These are phyloP conservation scores for Telenomus remus DNA, from an alignment of 1,140 invertebrate species.

Conservation along the genomic window DNA sequence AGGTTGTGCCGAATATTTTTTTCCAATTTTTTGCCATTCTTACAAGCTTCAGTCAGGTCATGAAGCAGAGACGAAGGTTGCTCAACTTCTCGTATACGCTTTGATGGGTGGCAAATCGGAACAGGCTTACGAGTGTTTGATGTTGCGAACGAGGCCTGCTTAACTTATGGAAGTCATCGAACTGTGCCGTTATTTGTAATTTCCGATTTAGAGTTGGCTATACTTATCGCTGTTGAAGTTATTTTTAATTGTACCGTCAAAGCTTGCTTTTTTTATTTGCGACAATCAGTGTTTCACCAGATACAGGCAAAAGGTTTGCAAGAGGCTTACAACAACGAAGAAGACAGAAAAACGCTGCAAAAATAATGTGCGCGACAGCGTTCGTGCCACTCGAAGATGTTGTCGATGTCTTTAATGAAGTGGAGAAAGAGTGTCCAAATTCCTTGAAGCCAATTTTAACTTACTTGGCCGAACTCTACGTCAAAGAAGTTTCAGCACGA, in stretches of 20 bases:
- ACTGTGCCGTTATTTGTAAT: not conserved
- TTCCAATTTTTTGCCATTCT: not conserved
- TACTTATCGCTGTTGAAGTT: not conserved
- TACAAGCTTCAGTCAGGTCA: not conserved
- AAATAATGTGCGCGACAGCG: not conserved
- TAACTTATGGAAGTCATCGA: not conserved
- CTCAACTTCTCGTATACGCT: not conserved
- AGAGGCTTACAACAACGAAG: no score
- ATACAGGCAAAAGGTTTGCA: no score
- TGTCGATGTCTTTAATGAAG: not conserved
- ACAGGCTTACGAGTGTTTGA: not conserved
- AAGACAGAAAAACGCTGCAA: not conserved
- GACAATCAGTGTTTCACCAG: no score
- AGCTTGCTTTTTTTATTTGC: no score
- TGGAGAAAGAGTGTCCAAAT: not conserved
- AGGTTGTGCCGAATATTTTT: not conserved
- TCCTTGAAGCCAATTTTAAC: constrained; percentile 3
- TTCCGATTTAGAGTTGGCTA: not conserved
- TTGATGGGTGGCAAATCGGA: not conserved
- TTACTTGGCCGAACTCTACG: not conserved
- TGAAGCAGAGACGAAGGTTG: not conserved
- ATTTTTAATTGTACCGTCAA: no score
- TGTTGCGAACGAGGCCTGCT: not conserved
- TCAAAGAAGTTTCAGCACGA: no score
- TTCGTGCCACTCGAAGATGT: not conserved